A percentile compares a stretch with the other conserved stretches of the same genome.
Conservation (phyloP, 2,888 invertebrate genomes). For the Limenitis camilla region DNA sequence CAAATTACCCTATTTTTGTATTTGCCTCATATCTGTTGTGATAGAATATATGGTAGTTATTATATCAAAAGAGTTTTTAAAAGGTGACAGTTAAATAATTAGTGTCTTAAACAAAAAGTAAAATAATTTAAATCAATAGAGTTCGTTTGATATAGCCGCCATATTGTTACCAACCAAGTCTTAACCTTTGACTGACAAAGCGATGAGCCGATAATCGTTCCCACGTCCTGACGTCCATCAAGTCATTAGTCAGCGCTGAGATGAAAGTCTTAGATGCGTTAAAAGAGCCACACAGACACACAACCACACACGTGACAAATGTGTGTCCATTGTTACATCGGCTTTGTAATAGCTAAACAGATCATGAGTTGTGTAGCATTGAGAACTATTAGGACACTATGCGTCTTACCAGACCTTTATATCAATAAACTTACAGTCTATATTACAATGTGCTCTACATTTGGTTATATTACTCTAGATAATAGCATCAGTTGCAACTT, state of each 20-base stretch:
- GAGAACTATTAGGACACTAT: conserved; percentile 10
- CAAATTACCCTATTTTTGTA: too few species aligned
- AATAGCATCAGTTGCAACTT: conserved; percentile 14
- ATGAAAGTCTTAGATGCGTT: conserved; percentile 25
- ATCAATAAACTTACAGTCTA: neutral
- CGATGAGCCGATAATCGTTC: conserved; percentile 59
- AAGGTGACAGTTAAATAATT: neutral
- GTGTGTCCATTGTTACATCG: conserved; percentile 45
- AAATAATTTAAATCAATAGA: conserved; percentile 1
- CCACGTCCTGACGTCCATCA: conserved; percentile 57
- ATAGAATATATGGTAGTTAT: neutral
- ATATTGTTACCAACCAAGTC: conserved; percentile 44
- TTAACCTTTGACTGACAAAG: conserved; percentile 57
- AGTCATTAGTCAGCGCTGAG: conserved; percentile 63
- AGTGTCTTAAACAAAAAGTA: neutral
- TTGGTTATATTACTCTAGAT: neutral
- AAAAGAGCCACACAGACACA: conserved; percentile 26
- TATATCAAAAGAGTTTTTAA: neutral
- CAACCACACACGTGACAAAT: conserved; percentile 57
- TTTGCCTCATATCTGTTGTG: neutral
- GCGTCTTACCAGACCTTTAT: neutral
- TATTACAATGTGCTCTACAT: neutral
- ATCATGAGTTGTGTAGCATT: conserved; percentile 31
- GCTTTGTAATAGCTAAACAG: conserved; percentile 52
- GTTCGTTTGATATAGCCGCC: conserved; percentile 49